These are phyloP conservation scores for Esox masquinongy DNA, from an alignment of 2,797 vertebrate species.

Conservation along the genomic window DNA sequence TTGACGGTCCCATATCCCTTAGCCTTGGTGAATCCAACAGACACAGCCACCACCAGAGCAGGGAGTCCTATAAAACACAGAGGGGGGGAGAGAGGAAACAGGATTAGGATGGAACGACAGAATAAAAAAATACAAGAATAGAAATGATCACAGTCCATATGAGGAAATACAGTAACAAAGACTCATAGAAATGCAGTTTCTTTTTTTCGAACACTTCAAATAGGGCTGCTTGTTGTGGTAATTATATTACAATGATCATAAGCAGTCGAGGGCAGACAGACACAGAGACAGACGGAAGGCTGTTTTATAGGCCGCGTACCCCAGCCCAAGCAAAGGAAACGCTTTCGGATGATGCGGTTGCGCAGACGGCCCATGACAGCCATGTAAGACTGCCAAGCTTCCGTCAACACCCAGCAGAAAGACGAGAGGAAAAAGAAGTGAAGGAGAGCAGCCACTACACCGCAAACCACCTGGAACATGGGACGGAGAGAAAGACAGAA, in stretches of 20 bases:
- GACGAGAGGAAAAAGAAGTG: conserved; percentile 99
- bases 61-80: conserved; percentile 81
- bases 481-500: conserved; percentile 40
- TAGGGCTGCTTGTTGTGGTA: neutral
- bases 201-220: too few relatives aligned
- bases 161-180: neutral
- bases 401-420: conserved; percentile 99
- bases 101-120: neutral
- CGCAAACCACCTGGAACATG: conserved; percentile 85
- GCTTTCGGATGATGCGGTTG: conserved; percentile 98
- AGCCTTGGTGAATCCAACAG: conserved; percentile 97
- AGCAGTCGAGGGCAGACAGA: neutral
- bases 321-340: conserved; percentile 98
- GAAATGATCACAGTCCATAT: neutral
- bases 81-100: neutral
- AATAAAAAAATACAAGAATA: neutral
- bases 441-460: conserved; percentile 90
- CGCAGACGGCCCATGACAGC: conserved; percentile 96
- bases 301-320: conserved; percentile 75
- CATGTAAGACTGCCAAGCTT: conserved; percentile 99
- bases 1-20: conserved; percentile 94
- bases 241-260: neutral
- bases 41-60: conserved; percentile 93
- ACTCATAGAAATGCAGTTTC: neutral
- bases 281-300: conserved; percentile 5